These are phyloP conservation scores for Ptiloglossa arizonensis DNA, from an alignment of 1,140 invertebrate species.

Conservation along the genomic window DNA sequence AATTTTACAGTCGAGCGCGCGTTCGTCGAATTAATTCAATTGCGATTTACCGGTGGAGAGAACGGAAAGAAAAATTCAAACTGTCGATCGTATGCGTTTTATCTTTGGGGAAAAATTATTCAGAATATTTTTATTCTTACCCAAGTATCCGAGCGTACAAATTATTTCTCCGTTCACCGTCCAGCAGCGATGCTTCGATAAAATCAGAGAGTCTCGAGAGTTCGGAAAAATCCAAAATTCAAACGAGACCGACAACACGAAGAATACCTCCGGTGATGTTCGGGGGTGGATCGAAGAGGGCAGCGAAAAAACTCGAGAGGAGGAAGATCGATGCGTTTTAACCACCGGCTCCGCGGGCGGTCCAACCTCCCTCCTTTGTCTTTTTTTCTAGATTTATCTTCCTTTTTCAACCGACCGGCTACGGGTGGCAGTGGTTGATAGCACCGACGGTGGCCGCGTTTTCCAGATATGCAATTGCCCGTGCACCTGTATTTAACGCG, in stretches of 20 bases:
- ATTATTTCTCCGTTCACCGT: too few relatives aligned
- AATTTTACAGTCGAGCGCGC: too few relatives aligned
- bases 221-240: too few relatives aligned
- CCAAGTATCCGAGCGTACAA: too few relatives aligned
- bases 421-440: constrained; percentile 57
- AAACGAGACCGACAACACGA: constrained; percentile 5
- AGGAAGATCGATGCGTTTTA: constrained; percentile 59
- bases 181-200: too few relatives aligned
- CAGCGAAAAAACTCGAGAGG: neutral
- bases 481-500: constrained; percentile 56
- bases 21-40: too few relatives aligned
- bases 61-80: too few relatives aligned
- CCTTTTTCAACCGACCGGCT: constrained; percentile 28
- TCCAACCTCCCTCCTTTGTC: constrained; percentile 11
- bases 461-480: constrained; percentile 57
- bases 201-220: too few relatives aligned
- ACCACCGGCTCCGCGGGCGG: constrained; percentile 27
- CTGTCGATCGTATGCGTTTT: too few relatives aligned
- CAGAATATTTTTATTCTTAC: too few relatives aligned
- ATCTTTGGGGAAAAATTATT: too few relatives aligned
- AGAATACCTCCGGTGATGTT: constrained; percentile 42
- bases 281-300: neutral
- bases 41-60: too few relatives aligned
- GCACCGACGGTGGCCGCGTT: constrained; percentile 37
- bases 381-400: constrained; percentile 59